Base-by-base conservation (phyloP, 2,797 vertebrate genomes). In the Dicrostonyx torquatus region DNA sequence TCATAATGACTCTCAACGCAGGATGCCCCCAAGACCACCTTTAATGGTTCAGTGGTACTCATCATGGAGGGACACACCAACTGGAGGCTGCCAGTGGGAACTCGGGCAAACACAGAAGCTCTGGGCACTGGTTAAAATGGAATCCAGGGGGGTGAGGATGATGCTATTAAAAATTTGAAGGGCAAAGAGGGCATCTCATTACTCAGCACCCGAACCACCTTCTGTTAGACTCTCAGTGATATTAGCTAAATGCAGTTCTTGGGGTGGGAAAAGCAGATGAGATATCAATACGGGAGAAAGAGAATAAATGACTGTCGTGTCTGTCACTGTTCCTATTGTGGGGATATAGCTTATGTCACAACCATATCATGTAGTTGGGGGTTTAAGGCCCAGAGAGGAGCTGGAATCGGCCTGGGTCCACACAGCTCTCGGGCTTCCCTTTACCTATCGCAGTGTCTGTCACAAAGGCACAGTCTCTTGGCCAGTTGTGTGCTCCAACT, bases 231-330 rank as follows among this genome's bases (percentile, higher is more conserved):
- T 34, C 83, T 58, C 20, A 34, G 20, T 60, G 45, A 70, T 7
- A 40, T 7, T 6, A 7, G 3, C 43, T 79, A 31, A 55, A 64
- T 58, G 5, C 5, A 29, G 11, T 34, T 89, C 76, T 85, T 73
- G 89, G 73, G 43, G 77, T 26, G 60, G 83, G 83, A 79, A 73
- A 90, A 95, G 53, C 26, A 22, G 84, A 73, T 17, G 78, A 83
- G 75, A 4, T 50, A 10, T 20, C 60, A 53, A 24, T 4, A 60
- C 6, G 26, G 40, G 66, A 48, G 70, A 94, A 43, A 79, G 85
- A 64, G 72, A 79, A 14, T 22, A 31, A 75, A 48, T 58, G 87
- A 55, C 14, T 11, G 11, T 0, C 4, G 0, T 22, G 10, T 48
- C 34, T 45, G 0, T 6, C 43, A 50, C 8, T 7, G 48, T 68